phyloP scores from a whole-genome alignment of 1,140 invertebrate genomes.

The Eriocheir sinensis region DNA sequence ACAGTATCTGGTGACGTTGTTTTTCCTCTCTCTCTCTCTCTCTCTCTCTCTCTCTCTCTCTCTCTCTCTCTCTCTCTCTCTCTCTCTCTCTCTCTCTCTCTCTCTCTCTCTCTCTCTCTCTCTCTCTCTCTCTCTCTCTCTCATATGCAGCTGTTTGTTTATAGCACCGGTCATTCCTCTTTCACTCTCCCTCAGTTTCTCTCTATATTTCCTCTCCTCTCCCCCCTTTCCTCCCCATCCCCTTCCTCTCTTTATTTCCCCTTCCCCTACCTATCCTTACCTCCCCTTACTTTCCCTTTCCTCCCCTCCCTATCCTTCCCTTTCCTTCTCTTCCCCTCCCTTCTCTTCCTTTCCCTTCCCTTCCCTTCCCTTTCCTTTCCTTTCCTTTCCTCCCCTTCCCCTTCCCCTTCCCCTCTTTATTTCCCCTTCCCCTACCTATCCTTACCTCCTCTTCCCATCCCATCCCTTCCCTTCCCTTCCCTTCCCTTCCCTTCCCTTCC shows the following conservation, averaged over 20 bases:
- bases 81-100: slow-evolving; percentile 44
- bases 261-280: too few relatives aligned
- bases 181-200: slow-evolving; percentile 54
- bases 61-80: slow-evolving; percentile 49
- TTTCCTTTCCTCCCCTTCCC: neutral
- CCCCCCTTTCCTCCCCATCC: slow-evolving; percentile 38
- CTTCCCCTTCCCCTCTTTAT: neutral
- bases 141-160: neutral
- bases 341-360: neutral
- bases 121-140: slow-evolving; percentile 45
- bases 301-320: neutral
- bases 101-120: slow-evolving; percentile 63
- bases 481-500: neutral
- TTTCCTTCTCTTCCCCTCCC: neutral
- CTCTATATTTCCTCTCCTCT: slow-evolving; percentile 45
- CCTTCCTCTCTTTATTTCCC: slow-evolving; percentile 12
- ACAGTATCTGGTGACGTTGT: neutral
- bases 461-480: neutral
- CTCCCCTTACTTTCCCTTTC: slow-evolving; percentile 29
- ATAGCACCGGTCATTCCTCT: neutral
- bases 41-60: slow-evolving; percentile 52
- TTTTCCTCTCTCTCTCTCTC: slow-evolving; percentile 47
- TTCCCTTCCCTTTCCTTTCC: neutral
- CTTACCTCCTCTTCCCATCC: neutral
- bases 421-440: neutral